Conservation (phyloP, 2,888 invertebrate species). For the Rhyacophila evoluta region DNA sequence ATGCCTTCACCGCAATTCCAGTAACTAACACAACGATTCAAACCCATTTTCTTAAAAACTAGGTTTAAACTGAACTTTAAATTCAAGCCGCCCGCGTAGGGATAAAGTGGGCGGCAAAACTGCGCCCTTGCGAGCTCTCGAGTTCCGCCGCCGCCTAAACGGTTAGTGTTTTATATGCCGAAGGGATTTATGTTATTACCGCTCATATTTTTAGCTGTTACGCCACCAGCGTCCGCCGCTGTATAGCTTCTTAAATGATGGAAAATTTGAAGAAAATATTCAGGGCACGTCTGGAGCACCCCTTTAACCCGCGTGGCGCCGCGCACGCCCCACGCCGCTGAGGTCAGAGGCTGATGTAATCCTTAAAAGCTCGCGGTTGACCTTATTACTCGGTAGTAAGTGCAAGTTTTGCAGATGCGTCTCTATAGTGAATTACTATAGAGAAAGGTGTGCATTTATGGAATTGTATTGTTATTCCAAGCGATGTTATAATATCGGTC, state of each 20-base stretch:
- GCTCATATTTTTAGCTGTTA: slow-evolving; percentile 70
- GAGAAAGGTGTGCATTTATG: neutral
- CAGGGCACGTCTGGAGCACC: slow-evolving; percentile 63
- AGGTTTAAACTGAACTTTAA: slow-evolving; percentile 49
- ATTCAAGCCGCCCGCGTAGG: slow-evolving; percentile 58
- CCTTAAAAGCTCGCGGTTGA: slow-evolving; percentile 41
- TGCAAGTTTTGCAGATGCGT: slow-evolving; percentile 14
- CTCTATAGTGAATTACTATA: neutral
- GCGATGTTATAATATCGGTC: too few relatives aligned
- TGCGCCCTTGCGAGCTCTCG: slow-evolving; percentile 5
- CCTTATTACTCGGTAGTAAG: slow-evolving; percentile 29
- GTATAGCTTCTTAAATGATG: slow-evolving; percentile 59
- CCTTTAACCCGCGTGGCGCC: slow-evolving; percentile 31
- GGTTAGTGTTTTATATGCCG: slow-evolving; percentile 73
- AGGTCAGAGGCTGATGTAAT: slow-evolving; percentile 45
- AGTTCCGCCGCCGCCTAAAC: slow-evolving; percentile 55
- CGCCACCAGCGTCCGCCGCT: slow-evolving; percentile 62
- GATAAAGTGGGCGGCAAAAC: slow-evolving; percentile 31
- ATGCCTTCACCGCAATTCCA: neutral
- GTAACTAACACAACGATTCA: neutral
- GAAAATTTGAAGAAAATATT: slow-evolving; percentile 67
- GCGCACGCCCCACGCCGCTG: slow-evolving; percentile 32
- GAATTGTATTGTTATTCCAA: neutral
- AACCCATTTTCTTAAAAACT: neutral
- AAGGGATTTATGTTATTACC: slow-evolving; percentile 72